Evolutionary conservation across 2,113 vertebrate genomes (phyloP), one percentile per base, ranked within the genome.

Genomic region (Sclerurus mexicanus): DNA sequence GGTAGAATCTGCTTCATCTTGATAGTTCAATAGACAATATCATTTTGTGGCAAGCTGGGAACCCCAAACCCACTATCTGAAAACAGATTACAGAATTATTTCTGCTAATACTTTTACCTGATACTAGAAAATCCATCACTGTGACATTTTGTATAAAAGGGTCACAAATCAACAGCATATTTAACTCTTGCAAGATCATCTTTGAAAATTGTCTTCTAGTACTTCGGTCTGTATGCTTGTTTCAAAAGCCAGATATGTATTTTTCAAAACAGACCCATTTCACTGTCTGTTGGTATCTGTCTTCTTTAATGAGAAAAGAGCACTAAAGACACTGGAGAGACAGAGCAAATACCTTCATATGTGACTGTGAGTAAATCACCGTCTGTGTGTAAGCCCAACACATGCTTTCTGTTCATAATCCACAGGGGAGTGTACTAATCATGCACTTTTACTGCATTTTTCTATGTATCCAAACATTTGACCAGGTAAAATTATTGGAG

Each of bases 401-500:
- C 66, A 90, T 94, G 81, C 81, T 87, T 86, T 89, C 77, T 83
- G 78, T 94, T 96, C 88, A 59, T 85, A 96, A 82, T 78, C 82
- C 77, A 79, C 91, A 71, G 59, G 83, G 80, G 72, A 84, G 58
- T 75, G 85, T 68, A 83, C 82, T 94, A 77, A 55, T 95, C 87
- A 64, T 58, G 80, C 23, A 37, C 93, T 97, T 97, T 95, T 95
- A 62, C 85, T 91, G 85, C 66, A 85, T 73, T 15, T 73, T 15
- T 94, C 73, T 52, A 59, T 75, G 75, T 96, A 95, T 93, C 75
- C 93, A 90, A 96, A 95, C 92, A 83, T 86, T 90, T 84, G 28
- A 89, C 87, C 85, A 94, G 83, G 81, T 94, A 91, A 95, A 96
- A 89, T 92, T 90, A 93, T 88, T 83, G 66, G 74, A 94, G 78